Evolutionary conservation across 2,797 vertebrate genomes (phyloP).

Genomic region (Chrysocyon brachyurus): DNA sequence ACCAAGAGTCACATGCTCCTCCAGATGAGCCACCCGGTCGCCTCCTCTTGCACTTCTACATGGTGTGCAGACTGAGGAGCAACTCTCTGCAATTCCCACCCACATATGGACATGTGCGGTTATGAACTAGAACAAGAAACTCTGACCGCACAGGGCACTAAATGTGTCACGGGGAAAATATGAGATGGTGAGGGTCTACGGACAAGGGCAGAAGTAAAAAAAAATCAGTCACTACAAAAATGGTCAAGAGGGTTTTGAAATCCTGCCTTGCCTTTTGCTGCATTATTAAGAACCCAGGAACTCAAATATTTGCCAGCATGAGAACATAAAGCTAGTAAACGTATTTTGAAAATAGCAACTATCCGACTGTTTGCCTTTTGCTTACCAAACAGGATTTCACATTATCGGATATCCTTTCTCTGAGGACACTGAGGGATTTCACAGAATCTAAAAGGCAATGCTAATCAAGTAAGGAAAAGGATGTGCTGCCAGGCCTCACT

Average conservation of each 20-base stretch:
- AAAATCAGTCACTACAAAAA: slow-evolving; percentile 38
- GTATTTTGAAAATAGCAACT: slow-evolving; percentile 66
- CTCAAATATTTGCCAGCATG: slow-evolving; percentile 37
- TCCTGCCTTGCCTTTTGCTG: slow-evolving; percentile 59
- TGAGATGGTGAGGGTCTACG: slow-evolving; percentile 38
- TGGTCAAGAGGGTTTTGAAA: slow-evolving; percentile 49
- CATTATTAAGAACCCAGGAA: slow-evolving; percentile 55
- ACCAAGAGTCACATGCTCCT: neutral
- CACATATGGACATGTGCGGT: neutral
- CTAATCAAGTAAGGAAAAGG: slow-evolving; percentile 14
- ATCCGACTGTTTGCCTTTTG: slow-evolving; percentile 48
- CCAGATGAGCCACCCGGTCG: neutral
- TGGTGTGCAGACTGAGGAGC: slow-evolving; percentile 34
- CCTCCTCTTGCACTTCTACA: neutral
- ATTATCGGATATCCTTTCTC: slow-evolving; percentile 57
- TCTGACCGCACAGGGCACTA: slow-evolving; percentile 35
- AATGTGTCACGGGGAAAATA: slow-evolving; percentile 32
- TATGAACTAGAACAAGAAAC: neutral
- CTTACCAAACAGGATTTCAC: slow-evolving; percentile 69
- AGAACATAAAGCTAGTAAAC: slow-evolving; percentile 47
- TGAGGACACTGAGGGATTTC: slow-evolving; percentile 31
- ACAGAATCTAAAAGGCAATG: slow-evolving; percentile 33
- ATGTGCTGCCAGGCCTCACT: neutral
- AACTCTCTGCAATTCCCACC: neutral
- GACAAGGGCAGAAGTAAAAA: slow-evolving; percentile 34